Percentiles rank a stretch among this genome's conserved stretches.
Conservation (phyloP, 2,888 invertebrate species). For the Sturmia bella region DNA sequence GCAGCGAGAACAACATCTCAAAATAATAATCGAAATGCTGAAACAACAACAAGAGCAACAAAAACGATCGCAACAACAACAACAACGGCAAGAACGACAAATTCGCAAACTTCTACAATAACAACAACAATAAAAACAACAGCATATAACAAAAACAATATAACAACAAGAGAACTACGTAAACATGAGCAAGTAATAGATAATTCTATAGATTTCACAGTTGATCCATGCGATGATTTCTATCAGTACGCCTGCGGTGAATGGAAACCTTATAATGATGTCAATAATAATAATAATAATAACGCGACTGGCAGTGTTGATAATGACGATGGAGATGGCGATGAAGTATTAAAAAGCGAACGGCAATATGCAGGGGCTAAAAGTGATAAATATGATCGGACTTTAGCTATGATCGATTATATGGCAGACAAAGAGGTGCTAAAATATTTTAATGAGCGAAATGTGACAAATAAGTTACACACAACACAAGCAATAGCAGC, state of each 20-base stretch:
- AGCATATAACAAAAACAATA: conserved; percentile 52
- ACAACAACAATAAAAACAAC: conserved; percentile 8
- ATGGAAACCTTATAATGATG: conserved; percentile 46
- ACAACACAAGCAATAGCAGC: conserved; percentile 15
- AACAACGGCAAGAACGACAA: conserved; percentile 17
- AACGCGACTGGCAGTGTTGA: background rate
- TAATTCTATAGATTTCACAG: conserved; percentile 64
- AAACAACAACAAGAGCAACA: conserved; percentile 50
- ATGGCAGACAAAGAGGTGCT: conserved; percentile 60
- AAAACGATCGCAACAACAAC: conserved; percentile 15
- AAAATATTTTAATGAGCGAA: conserved; percentile 50
- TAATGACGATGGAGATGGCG: background rate
- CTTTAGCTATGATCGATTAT: conserved; percentile 63
- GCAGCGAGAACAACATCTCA: conserved; percentile 55
- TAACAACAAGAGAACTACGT: conserved; percentile 50
- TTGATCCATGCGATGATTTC: conserved; percentile 67
- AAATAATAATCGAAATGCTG: conserved; percentile 44
- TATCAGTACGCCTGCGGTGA: conserved; percentile 68
- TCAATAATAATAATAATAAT: background rate
- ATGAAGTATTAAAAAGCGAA: background rate
- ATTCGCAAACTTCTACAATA: conserved; percentile 14
- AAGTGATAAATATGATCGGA: conserved; percentile 53
- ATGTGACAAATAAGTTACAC: conserved; percentile 53
- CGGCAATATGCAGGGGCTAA: background rate
- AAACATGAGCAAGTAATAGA: conserved; percentile 65